Conservation (phyloP, 1,140 invertebrate genomes). For the Pissodes strobi region DNA sequence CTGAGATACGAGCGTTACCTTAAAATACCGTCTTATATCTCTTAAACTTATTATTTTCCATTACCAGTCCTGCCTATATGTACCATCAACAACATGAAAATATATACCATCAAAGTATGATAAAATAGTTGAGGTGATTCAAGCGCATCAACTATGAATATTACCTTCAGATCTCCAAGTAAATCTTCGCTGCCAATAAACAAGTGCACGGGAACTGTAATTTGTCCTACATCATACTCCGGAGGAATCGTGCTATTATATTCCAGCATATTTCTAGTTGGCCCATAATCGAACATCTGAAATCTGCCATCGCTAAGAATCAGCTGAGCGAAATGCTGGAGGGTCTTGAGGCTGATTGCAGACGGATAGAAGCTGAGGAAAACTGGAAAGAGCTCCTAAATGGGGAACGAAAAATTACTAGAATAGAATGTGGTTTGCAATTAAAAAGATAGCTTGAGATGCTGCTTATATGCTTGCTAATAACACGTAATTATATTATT, state of each 20-base stretch:
- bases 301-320: slow-evolving; percentile 50
- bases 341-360: slow-evolving; percentile 73
- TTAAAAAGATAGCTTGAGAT: not conserved
- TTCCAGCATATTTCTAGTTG: slow-evolving; percentile 8
- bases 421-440: not conserved
- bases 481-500: too few relatives aligned
- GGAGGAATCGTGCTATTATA: slow-evolving; percentile 35
- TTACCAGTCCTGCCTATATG: too few relatives aligned
- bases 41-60: too few relatives aligned
- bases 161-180: slow-evolving; percentile 3
- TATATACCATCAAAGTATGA: not conserved
- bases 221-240: slow-evolving; percentile 35
- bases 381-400: slow-evolving; percentile 64
- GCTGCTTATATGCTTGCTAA: too few relatives aligned
- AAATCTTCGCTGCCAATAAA: slow-evolving; percentile 34
- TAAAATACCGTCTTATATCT: too few relatives aligned
- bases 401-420: not conserved
- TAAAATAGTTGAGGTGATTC: not conserved
- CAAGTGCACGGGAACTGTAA: slow-evolving; percentile 36
- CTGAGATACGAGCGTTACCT: too few relatives aligned
- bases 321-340: slow-evolving; percentile 70
- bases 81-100: not conserved
- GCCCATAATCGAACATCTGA: slow-evolving; percentile 39
- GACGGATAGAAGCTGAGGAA: slow-evolving; percentile 75
- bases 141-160: too few relatives aligned